These are phyloP conservation scores for Tipula unca DNA, from an alignment of 2,888 invertebrate genomes.

Conservation along the genomic window DNA sequence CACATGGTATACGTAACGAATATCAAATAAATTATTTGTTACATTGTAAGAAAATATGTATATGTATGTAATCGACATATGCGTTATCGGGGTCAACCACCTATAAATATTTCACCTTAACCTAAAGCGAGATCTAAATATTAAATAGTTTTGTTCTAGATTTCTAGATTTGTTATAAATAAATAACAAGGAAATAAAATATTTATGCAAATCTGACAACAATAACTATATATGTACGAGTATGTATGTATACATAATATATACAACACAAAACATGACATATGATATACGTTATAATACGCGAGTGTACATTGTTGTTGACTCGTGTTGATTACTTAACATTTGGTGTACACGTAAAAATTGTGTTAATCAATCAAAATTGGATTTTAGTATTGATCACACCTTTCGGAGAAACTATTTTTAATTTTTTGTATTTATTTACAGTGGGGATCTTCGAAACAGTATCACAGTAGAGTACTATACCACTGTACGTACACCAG, in stretches of 20 bases:
- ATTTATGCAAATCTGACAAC: neutral
- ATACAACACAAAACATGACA: neutral
- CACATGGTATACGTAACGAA: neutral
- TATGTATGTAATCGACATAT: neutral
- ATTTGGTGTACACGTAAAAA: neutral
- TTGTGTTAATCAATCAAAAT: neutral
- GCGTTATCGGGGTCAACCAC: neutral
- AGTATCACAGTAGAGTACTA: too few relatives aligned
- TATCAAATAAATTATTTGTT: neutral
- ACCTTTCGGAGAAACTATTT: too few relatives aligned
- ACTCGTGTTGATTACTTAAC: neutral
- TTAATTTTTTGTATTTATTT: too few relatives aligned
- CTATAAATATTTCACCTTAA: neutral
- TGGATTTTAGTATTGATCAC: neutral
- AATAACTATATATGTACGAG: neutral
- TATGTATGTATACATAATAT: neutral
- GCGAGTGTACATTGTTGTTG: neutral
- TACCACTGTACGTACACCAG: too few relatives aligned
- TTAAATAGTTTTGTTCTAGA: neutral
- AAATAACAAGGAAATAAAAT: neutral
- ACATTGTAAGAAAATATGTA: neutral
- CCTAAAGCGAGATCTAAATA: neutral
- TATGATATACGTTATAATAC: neutral
- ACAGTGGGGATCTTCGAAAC: too few relatives aligned
- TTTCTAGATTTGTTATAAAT: neutral